Base-by-base conservation (phyloP, 2,888 invertebrate species). In the Pachliopta kotzebuea region DNA sequence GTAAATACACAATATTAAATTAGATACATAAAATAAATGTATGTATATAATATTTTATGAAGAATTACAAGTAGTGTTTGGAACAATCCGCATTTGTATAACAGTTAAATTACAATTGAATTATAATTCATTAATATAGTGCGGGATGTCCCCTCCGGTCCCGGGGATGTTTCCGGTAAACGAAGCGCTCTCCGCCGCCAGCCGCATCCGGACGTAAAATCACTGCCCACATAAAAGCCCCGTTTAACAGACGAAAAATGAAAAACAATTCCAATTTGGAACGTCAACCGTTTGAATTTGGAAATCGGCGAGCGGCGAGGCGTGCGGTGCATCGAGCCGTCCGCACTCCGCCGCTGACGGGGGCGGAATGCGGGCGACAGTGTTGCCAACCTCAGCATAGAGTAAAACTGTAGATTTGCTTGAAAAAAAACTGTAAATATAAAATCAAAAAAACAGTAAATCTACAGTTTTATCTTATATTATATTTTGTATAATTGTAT, bases 191-290 rank as follows among this genome's bases (percentile, higher is more conserved):
- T 56, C 42, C 61, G 63, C 72, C 69, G n/a, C n/a, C n/a, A n/a
- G 72, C 74, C 71, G 72, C 72, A 76, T 76, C 76, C 75, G 71
- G 72, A 76, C 80, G 72, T 73, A 70, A 71, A 85, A 85, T 80
- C 84, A 80, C 84, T 83, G 85, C 78, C 79, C 80, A 73, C 79
- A 80, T 78, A 84, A 78, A 78, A 76, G 75, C 78, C 74, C 72
- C 73, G 82, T 77, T 84, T 83, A 80, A 81, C 80, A 80, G 76
- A 81, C 73, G 78, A 86, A 89, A 89, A 89, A 86, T 83, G 80
- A 85, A 88, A 88, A 88, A 88, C 86, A 88, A 86, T 89, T 87
- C 83, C 82, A 88, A 87, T 86, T 88, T 80, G 81, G 84, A 81
- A 83, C 85, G 88, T 86, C 88, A 88, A 85, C 84, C 81, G 81